Evolutionary conservation across 1,140 invertebrate species (phyloP).

Genomic region (Luehdorfia chinensis): DNA sequence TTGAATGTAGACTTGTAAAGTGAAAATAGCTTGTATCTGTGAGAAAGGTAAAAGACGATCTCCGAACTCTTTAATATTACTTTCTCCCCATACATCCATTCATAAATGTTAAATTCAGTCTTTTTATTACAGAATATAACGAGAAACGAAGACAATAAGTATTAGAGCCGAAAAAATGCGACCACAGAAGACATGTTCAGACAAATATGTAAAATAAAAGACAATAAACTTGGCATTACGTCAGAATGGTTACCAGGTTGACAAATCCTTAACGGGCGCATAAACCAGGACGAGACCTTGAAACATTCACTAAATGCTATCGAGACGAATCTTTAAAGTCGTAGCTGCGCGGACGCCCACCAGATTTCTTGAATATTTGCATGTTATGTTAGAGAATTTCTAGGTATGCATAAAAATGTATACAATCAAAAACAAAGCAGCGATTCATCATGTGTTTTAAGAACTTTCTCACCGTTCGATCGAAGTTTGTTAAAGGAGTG

Average conservation of each 20-base stretch:
- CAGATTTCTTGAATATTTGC: constrained; percentile 37
- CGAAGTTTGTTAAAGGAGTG: constrained; percentile 13
- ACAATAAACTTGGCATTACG: constrained; percentile 11
- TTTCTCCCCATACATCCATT: constrained; percentile 10
- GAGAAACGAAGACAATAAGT: too few species aligned
- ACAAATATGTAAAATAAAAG: constrained; percentile 8
- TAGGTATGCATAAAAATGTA: constrained; percentile 8
- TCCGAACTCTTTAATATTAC: constrained; percentile 10
- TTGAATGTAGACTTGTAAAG: background rate
- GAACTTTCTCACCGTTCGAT: constrained; percentile 17
- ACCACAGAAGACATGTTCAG: background rate
- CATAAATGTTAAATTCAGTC: constrained; percentile 9
- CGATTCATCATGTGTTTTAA: constrained; percentile 13
- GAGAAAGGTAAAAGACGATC: constrained; percentile 5
- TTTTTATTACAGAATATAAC: background rate
- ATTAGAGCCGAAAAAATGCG: background rate
- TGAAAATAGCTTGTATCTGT: constrained; percentile 12
- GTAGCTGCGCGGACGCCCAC: constrained; percentile 54
- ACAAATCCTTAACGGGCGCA: constrained; percentile 68
- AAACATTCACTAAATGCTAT: constrained; percentile 73
- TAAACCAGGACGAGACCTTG: constrained; percentile 71
- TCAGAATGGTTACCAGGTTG: constrained; percentile 43
- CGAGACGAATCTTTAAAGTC: constrained; percentile 66
- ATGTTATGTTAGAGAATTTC: constrained; percentile 26
- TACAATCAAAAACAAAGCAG: constrained; percentile 14